phyloP scores from a whole-genome alignment of 2,888 invertebrate genomes.

The Cordilura impudica region DNA sequence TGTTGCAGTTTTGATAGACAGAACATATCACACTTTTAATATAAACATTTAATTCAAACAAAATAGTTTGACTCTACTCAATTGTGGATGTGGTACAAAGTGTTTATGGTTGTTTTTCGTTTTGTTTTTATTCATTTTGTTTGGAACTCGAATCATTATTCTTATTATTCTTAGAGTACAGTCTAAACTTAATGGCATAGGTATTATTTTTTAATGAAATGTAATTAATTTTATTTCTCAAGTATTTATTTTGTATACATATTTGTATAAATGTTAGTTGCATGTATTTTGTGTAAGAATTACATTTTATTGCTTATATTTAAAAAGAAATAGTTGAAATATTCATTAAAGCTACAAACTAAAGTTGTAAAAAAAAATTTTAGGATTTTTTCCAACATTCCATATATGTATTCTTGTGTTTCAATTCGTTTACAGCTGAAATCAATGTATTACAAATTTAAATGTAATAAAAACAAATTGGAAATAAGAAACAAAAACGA shows the following conservation, averaged over 20 bases:
- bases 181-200: neutral
- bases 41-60: slow-evolving; percentile 23
- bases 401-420: neutral
- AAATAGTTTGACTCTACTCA: slow-evolving; percentile 1
- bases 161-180: neutral
- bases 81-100: neutral
- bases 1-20: slow-evolving; percentile 64
- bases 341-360: neutral
- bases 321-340: neutral
- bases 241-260: slow-evolving; percentile 46
- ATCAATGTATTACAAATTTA: slow-evolving; percentile 56
- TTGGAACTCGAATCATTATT: neutral
- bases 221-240: slow-evolving; percentile 66
- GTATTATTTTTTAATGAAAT: slow-evolving; percentile 52
- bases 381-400: neutral
- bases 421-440: slow-evolving; percentile 69
- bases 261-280: no score
- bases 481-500: neutral
- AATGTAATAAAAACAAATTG: slow-evolving; percentile 30
- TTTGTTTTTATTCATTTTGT: neutral
- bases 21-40: slow-evolving; percentile 39
- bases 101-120: neutral
- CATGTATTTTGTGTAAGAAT: neutral
- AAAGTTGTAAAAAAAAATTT: neutral
- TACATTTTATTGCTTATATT: neutral